phyloP scores from a whole-genome alignment of 2,113 vertebrate species.

The Oncorhynchus nerka region DNA sequence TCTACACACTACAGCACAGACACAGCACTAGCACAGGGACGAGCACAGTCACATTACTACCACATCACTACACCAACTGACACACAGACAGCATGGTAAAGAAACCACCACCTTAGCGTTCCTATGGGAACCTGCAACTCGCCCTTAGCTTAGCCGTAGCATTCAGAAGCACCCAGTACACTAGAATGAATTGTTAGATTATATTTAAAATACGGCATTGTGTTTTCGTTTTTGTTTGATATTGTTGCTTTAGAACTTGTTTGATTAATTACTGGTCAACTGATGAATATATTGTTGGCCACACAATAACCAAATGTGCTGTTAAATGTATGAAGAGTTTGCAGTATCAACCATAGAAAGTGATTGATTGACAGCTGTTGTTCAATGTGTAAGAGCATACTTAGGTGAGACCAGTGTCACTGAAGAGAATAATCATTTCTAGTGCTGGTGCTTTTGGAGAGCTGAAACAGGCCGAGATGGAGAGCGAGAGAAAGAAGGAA shows the following conservation, averaged over 20 bases:
- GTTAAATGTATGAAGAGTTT: neutral
- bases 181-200: neutral
- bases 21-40: conserved; percentile 9
- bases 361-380: neutral
- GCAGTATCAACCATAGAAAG: neutral
- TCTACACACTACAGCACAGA: conserved; percentile 6
- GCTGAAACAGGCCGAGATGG: neutral
- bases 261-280: neutral
- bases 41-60: neutral
- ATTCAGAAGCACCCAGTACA: neutral
- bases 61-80: conserved; percentile 1
- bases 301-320: neutral
- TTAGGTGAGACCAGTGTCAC: neutral
- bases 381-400: neutral
- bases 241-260: neutral
- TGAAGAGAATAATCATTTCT: neutral
- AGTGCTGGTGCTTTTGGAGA: neutral
- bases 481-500: conserved; percentile 6
- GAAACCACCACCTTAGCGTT: neutral
- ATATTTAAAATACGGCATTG: neutral
- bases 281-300: neutral
- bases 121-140: neutral
- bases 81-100: neutral
- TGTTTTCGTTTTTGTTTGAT: neutral
- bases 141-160: neutral